Percentiles rank a stretch among this genome's conserved stretches.
phyloP scores from a whole-genome alignment of 2,797 vertebrate species.

The Clarias fuscus region DNA sequence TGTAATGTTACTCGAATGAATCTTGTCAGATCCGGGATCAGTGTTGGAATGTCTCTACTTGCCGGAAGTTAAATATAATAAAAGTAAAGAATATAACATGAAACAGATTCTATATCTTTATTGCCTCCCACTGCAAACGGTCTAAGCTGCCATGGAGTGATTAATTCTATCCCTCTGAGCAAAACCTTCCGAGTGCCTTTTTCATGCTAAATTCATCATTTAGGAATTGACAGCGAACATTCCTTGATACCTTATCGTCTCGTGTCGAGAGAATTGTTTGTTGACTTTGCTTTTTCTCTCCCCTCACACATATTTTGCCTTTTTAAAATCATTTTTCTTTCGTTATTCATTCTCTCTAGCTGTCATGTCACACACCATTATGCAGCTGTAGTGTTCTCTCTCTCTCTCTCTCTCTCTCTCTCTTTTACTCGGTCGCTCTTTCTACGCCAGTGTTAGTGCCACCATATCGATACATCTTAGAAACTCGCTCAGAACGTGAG shows the following conservation, averaged over 20 bases:
- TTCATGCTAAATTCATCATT: slow-evolving; percentile 56
- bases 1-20: neutral
- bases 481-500: neutral
- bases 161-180: slow-evolving; percentile 46
- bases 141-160: slow-evolving; percentile 39
- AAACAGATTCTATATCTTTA: slow-evolving; percentile 15
- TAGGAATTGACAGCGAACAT: slow-evolving; percentile 46
- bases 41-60: neutral
- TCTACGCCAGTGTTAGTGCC: neutral
- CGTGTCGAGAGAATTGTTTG: slow-evolving; percentile 25
- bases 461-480: neutral
- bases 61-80: slow-evolving; percentile 27
- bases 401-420: neutral
- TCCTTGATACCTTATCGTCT: slow-evolving; percentile 39
- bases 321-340: slow-evolving; percentile 11
- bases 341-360: slow-evolving; percentile 19
- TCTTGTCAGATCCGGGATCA: neutral
- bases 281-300: slow-evolving; percentile 22
- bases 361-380: slow-evolving; percentile 26
- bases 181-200: slow-evolving; percentile 40
- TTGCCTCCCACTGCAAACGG: slow-evolving; percentile 3
- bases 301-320: neutral
- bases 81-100: neutral
- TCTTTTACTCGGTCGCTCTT: neutral
- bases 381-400: slow-evolving; percentile 13